These are phyloP conservation scores for Drosophila kambysellisi DNA, from an alignment of 2,888 invertebrate genomes.

Conservation along the genomic window DNA sequence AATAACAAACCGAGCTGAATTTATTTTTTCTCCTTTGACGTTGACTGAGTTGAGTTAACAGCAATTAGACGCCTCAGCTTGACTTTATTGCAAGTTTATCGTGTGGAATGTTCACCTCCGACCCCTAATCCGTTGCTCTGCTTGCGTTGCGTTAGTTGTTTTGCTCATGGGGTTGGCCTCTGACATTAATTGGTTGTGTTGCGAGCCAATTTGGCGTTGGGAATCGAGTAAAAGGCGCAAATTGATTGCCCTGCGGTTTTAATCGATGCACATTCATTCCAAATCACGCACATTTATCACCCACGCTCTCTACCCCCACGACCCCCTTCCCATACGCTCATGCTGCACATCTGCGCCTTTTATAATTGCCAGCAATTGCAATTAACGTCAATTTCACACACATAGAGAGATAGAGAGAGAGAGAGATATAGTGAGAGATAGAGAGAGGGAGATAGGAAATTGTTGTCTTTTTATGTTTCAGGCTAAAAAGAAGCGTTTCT, in stretches of 20 bases:
- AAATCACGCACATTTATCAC: slow-evolving; percentile 82
- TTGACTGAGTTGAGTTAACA: slow-evolving; percentile 69
- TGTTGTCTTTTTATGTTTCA: slow-evolving; percentile 9
- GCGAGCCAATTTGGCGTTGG: slow-evolving; percentile 67
- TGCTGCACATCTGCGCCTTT: slow-evolving; percentile 73
- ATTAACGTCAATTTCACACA: slow-evolving; percentile 58
- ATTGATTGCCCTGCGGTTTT: slow-evolving; percentile 83
- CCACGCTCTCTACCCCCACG: slow-evolving; percentile 45
- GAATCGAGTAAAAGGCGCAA: slow-evolving; percentile 76
- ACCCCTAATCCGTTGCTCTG: neutral
- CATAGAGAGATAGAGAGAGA: neutral
- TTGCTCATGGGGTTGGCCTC: slow-evolving; percentile 49
- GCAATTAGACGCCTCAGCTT: slow-evolving; percentile 77
- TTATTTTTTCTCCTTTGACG: slow-evolving; percentile 7
- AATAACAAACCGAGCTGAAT: slow-evolving; percentile 11
- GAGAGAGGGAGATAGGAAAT: slow-evolving; percentile 9
- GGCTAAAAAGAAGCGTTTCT: slow-evolving; percentile 31
- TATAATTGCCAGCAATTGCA: slow-evolving; percentile 74
- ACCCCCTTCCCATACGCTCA: neutral
- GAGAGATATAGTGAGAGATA: neutral
- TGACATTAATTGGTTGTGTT: slow-evolving; percentile 79
- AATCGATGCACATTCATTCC: slow-evolving; percentile 82
- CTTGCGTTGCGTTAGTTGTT: slow-evolving; percentile 50
- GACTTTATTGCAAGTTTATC: slow-evolving; percentile 79
- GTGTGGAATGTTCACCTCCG: slow-evolving; percentile 57